Conservation (phyloP, 1,140 invertebrate species). For the Coelopa frigida region DNA sequence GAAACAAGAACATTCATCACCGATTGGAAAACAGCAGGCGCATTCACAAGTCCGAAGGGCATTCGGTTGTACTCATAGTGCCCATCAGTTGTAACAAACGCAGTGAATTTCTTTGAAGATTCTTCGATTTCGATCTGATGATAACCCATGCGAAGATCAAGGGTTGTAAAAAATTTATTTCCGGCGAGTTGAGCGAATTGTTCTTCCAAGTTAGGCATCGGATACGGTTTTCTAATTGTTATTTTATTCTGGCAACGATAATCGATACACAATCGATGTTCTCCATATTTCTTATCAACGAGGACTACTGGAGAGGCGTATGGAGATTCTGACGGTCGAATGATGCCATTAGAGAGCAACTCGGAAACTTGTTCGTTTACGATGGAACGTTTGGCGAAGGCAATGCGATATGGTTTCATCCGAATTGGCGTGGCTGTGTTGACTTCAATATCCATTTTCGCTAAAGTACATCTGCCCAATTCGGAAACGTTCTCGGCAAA, state of each 20-base stretch:
- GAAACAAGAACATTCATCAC: slow-evolving; percentile 27
- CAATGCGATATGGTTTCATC: slow-evolving; percentile 20
- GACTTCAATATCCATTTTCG: slow-evolving; percentile 16
- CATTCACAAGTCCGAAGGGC: slow-evolving; percentile 25
- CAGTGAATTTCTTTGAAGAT: slow-evolving; percentile 41
- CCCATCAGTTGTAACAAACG: slow-evolving; percentile 33
- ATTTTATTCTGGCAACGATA: slow-evolving; percentile 33
- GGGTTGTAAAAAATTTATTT: slow-evolving; percentile 38
- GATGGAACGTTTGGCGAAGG: slow-evolving; percentile 21
- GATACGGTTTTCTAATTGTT: slow-evolving; percentile 46
- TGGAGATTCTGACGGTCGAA: slow-evolving; percentile 19
- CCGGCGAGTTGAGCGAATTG: slow-evolving; percentile 41
- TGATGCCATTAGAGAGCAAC: slow-evolving; percentile 13
- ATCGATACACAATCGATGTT: slow-evolving; percentile 20
- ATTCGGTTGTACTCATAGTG: slow-evolving; percentile 26
- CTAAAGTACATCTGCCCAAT: slow-evolving; percentile 4
- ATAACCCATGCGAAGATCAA: slow-evolving; percentile 47
- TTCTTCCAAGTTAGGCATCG: slow-evolving; percentile 47
- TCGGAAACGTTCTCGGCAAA: not conserved
- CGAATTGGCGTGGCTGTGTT: slow-evolving; percentile 7
- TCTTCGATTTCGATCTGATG: slow-evolving; percentile 46
- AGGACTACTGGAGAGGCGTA: slow-evolving; percentile 24
- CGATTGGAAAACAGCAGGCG: slow-evolving; percentile 43
- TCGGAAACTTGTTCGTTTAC: slow-evolving; percentile 22
- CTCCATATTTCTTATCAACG: slow-evolving; percentile 24